phyloP scores from a whole-genome alignment of 2,113 vertebrate genomes.

The Bettongia penicillata region DNA sequence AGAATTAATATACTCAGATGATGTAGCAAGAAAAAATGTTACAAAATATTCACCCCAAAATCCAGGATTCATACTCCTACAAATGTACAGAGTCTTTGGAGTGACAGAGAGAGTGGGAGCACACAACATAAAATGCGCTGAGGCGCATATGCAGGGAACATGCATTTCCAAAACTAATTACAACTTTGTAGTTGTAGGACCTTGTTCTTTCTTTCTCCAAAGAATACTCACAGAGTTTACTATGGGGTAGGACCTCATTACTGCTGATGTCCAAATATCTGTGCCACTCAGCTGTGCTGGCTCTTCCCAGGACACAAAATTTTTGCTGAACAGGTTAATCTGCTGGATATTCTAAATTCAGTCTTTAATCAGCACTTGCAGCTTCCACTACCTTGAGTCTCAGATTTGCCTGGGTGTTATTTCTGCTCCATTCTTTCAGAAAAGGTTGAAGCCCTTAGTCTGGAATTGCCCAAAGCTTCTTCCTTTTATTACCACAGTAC shows the following conservation, averaged over 20 bases:
- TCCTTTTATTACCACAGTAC: background rate
- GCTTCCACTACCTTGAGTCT: background rate
- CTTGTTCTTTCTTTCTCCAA: background rate
- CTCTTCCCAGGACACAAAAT: background rate
- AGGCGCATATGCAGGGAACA: background rate
- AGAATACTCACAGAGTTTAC: background rate
- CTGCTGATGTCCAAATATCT: background rate
- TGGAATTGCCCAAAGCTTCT: background rate
- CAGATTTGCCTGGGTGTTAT: background rate
- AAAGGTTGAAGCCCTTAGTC: background rate
- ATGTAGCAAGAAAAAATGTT: background rate
- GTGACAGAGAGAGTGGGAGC: background rate
- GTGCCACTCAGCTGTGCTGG: background rate
- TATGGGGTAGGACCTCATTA: background rate
- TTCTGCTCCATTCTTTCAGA: background rate
- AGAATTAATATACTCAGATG: background rate
- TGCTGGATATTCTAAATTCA: background rate
- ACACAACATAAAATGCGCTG: background rate
- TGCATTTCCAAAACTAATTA: background rate
- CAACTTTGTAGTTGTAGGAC: background rate
- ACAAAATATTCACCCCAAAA: background rate
- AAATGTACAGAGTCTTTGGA: background rate
- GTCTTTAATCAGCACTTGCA: background rate
- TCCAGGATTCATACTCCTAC: background rate
- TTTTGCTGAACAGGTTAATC: background rate